Conservation (phyloP, 37 sponge, comb jelly and placozoan genomes). For the Halichondria panicea region DNA sequence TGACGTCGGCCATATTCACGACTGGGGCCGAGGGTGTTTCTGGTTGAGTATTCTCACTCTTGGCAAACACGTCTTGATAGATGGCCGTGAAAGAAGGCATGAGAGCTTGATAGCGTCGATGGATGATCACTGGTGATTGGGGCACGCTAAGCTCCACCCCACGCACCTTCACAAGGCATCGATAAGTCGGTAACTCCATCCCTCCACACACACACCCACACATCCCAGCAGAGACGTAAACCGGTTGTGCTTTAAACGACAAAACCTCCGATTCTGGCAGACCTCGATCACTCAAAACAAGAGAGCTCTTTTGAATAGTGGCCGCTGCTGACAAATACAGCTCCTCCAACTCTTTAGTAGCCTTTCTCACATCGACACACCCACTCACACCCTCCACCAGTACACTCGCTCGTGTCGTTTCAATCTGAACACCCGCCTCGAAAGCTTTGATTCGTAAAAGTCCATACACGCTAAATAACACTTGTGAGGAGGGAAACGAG, state of each 20-base stretch:
- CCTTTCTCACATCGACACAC: constrained; percentile 40
- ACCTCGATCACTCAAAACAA: constrained; percentile 23
- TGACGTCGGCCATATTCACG: constrained; percentile 7
- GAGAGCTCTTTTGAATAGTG: constrained; percentile 19
- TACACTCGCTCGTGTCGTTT: constrained; percentile 6
- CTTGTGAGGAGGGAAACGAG: too few species aligned
- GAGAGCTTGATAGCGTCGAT: constrained; percentile 52
- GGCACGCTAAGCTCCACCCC: constrained; percentile 40
- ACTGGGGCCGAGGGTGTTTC: not conserved
- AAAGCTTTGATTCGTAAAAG: constrained; percentile 18
- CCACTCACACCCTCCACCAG: constrained; percentile 32
- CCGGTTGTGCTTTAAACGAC: constrained; percentile 1
- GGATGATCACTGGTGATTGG: constrained; percentile 69
- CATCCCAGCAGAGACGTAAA: constrained; percentile 18
- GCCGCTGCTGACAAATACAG: constrained; percentile 46
- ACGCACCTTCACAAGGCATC: constrained; percentile 32
- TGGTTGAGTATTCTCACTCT: not conserved
- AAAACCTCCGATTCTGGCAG: constrained; percentile 40
- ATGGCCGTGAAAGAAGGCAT: constrained; percentile 54
- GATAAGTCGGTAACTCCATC: constrained; percentile 28
- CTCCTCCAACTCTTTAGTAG: constrained; percentile 10
- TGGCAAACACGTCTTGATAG: constrained; percentile 62
- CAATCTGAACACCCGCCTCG: constrained; percentile 19
- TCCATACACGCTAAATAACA: constrained; percentile 43
- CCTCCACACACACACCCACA: too few species aligned